Evolutionary conservation across 2,888 invertebrate species (phyloP).

Genomic region (Lasioglossum zephyrum): DNA sequence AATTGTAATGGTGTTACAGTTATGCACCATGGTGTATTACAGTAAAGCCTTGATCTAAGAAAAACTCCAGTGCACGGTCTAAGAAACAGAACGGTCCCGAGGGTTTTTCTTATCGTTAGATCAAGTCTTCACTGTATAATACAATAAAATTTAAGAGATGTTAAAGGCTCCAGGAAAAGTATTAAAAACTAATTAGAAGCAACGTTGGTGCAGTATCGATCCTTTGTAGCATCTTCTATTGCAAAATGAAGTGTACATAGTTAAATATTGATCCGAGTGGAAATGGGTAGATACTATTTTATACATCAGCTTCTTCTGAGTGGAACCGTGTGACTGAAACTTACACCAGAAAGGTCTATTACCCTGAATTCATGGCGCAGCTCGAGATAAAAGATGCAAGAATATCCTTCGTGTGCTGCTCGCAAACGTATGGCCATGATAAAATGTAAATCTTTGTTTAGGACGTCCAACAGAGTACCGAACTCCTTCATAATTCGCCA

Average conservation of each 20-base stretch:
- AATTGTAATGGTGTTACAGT: neutral
- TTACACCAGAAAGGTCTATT: slow-evolving; percentile 17
- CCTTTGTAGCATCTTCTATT: slow-evolving; percentile 25
- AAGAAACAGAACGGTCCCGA: too few species aligned
- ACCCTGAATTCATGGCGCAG: slow-evolving; percentile 21
- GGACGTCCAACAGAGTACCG: slow-evolving; percentile 12
- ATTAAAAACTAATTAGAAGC: neutral
- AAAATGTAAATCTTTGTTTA: slow-evolving; percentile 42
- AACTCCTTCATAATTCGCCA: slow-evolving; percentile 38
- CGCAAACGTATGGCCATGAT: slow-evolving; percentile 41
- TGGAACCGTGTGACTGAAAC: slow-evolving; percentile 15
- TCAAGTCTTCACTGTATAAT: too few species aligned
- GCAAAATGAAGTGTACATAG: neutral
- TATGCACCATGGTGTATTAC: too few species aligned
- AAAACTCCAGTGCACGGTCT: too few species aligned
- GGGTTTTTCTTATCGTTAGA: too few species aligned
- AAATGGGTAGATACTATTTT: slow-evolving; percentile 13
- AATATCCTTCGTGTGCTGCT: slow-evolving; percentile 39
- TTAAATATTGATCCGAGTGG: neutral
- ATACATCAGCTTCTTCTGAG: slow-evolving; percentile 12
- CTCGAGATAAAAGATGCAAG: slow-evolving; percentile 55
- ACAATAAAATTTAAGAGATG: neutral
- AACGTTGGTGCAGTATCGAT: neutral
- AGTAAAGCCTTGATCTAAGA: too few species aligned
- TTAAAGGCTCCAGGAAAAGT: neutral